A percentile compares a stretch with the other conserved stretches of the same genome.
Conservation (phyloP, 2,888 invertebrate genomes). For the Phasia obesa region DNA sequence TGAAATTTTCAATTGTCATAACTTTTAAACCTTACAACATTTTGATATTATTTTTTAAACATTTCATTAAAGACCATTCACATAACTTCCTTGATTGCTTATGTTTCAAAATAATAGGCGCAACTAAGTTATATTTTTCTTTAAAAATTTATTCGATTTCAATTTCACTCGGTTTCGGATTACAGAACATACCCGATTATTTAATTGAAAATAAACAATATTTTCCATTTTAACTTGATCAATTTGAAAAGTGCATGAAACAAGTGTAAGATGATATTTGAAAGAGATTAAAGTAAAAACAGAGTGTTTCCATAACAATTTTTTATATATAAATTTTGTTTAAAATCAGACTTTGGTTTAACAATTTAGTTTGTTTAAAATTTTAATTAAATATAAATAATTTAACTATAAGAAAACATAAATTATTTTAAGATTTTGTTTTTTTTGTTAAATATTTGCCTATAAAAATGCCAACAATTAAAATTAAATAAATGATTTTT, state of each 20-base stretch:
- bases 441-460: slow-evolving; percentile 62
- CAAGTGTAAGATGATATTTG: slow-evolving; percentile 37
- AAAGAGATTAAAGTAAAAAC: slow-evolving; percentile 60
- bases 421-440: slow-evolving; percentile 55
- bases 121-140: too few species aligned
- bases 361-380: slow-evolving; percentile 64
- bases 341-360: slow-evolving; percentile 72
- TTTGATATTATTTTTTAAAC: too few species aligned
- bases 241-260: slow-evolving; percentile 47
- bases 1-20: too few species aligned
- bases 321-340: slow-evolving; percentile 69
- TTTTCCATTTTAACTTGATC: slow-evolving; percentile 20
- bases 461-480: slow-evolving; percentile 70
- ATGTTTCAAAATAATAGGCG: too few species aligned
- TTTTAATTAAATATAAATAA: slow-evolving; percentile 65
- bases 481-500: slow-evolving; percentile 57
- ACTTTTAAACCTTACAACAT: too few species aligned
- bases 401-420: slow-evolving; percentile 66
- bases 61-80: too few species aligned
- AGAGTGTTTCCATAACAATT: slow-evolving; percentile 72
- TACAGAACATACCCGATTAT: too few species aligned
- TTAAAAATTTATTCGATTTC: too few species aligned
- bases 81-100: too few species aligned
- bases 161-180: too few species aligned
- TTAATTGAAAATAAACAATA: slow-evolving; percentile 28